phyloP scores from a whole-genome alignment of 2,888 invertebrate species.

The Drosophila macrothrix region DNA sequence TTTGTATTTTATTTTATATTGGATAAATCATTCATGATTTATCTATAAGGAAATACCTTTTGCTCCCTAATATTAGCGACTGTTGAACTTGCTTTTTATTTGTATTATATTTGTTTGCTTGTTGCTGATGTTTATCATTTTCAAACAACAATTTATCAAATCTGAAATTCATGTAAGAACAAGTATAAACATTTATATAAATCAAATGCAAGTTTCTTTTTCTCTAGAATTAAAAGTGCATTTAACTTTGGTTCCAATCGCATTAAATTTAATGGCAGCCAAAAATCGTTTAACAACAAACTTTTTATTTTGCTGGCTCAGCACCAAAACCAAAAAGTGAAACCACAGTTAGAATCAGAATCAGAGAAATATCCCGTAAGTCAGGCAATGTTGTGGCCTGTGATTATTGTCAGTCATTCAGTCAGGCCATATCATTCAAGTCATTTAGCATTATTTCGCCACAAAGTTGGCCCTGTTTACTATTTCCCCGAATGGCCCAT shows the following conservation, averaged over 20 bases:
- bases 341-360: slow-evolving; percentile 17
- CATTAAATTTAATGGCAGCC: slow-evolving; percentile 29
- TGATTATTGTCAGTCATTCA: slow-evolving; percentile 39
- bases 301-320: slow-evolving; percentile 26
- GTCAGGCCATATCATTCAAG: slow-evolving; percentile 52
- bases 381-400: slow-evolving; percentile 40
- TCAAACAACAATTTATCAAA: background rate
- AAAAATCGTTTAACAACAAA: slow-evolving; percentile 33
- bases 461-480: slow-evolving; percentile 46
- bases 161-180: background rate
- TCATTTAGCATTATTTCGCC: slow-evolving; percentile 61
- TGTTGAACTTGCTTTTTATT: background rate
- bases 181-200: background rate
- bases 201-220: background rate
- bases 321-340: slow-evolving; percentile 25
- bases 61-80: background rate
- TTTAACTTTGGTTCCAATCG: slow-evolving; percentile 40
- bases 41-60: too few relatives aligned
- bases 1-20: background rate
- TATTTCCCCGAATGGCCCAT: background rate
- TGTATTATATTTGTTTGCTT: background rate
- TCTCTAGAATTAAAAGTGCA: slow-evolving; percentile 31
- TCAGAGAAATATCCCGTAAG: slow-evolving; percentile 2
- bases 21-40: background rate
- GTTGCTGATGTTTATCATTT: background rate